These are phyloP conservation scores for Cydia pomonella DNA, from an alignment of 1,140 invertebrate genomes.

Conservation along the genomic window DNA sequence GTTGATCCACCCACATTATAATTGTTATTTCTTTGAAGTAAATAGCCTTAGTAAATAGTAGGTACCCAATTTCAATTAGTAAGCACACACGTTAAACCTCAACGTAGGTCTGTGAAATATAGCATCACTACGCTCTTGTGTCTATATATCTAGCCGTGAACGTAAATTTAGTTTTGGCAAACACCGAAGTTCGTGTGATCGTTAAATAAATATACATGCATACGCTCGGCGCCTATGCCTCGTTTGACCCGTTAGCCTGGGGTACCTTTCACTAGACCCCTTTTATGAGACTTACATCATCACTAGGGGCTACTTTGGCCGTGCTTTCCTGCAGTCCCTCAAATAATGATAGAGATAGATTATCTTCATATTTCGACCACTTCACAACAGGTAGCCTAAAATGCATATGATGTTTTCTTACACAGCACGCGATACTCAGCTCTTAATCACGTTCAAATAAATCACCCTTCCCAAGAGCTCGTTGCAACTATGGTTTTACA, in stretches of 20 bases:
- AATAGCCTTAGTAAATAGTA: no score
- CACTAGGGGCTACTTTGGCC: no score
- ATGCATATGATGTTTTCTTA: no score
- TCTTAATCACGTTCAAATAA: no score
- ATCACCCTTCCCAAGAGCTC: no score
- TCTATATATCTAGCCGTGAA: slow-evolving; percentile 20
- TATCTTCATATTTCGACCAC: no score
- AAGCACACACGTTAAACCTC: background rate
- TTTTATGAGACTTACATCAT: background rate
- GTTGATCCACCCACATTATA: no score
- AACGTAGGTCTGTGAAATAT: background rate
- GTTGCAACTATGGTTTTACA: no score
- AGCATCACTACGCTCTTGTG: slow-evolving; percentile 1
- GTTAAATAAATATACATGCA: slow-evolving; percentile 8
- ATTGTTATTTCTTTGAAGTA: background rate
- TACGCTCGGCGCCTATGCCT: slow-evolving; percentile 15
- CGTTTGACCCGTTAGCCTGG: slow-evolving; percentile 4
- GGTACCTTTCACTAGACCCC: background rate
- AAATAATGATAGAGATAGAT: no score
- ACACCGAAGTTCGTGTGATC: slow-evolving; percentile 10
- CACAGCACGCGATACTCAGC: no score
- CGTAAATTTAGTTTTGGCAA: slow-evolving; percentile 17
- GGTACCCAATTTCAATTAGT: background rate
- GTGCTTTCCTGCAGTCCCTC: no score
- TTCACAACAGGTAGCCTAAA: no score